Conservation (phyloP, 2,113 vertebrate species). For the Eretmochelys imbricata region DNA sequence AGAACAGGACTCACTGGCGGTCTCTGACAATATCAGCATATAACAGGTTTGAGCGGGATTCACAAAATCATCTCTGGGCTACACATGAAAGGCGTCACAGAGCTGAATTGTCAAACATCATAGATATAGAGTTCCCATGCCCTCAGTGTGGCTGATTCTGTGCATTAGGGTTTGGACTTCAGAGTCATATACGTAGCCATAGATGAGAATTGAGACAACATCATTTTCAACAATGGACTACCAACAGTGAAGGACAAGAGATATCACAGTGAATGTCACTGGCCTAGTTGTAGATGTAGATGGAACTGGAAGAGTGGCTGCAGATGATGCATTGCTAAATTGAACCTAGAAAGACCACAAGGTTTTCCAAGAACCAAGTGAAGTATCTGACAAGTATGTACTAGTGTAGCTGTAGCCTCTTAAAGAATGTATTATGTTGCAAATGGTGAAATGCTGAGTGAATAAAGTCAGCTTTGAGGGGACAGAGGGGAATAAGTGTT, state of each 20-base stretch:
- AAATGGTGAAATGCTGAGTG: neutral
- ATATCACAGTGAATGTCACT: neutral
- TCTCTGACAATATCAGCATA: too few species aligned
- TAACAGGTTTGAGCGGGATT: too few species aligned
- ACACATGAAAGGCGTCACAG: too few species aligned
- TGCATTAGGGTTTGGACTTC: too few species aligned
- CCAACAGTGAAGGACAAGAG: neutral
- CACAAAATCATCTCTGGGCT: too few species aligned
- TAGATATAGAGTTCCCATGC: too few species aligned
- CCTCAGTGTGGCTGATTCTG: too few species aligned
- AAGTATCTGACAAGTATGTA: neutral
- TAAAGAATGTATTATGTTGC: accelerated
- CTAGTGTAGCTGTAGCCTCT: neutral
- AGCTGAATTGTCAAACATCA: too few species aligned
- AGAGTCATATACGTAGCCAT: too few species aligned
- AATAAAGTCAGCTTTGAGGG: neutral
- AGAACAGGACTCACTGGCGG: too few species aligned
- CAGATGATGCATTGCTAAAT: neutral
- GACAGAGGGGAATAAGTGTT: neutral
- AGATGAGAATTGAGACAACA: too few species aligned
- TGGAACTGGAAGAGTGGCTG: neutral
- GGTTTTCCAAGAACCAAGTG: neutral
- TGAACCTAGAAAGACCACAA: neutral
- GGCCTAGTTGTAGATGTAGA: neutral
- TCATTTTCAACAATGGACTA: too few species aligned